These are phyloP conservation scores for Raja brachyura DNA, from an alignment of 2,113 vertebrate species.

Conservation along the genomic window DNA sequence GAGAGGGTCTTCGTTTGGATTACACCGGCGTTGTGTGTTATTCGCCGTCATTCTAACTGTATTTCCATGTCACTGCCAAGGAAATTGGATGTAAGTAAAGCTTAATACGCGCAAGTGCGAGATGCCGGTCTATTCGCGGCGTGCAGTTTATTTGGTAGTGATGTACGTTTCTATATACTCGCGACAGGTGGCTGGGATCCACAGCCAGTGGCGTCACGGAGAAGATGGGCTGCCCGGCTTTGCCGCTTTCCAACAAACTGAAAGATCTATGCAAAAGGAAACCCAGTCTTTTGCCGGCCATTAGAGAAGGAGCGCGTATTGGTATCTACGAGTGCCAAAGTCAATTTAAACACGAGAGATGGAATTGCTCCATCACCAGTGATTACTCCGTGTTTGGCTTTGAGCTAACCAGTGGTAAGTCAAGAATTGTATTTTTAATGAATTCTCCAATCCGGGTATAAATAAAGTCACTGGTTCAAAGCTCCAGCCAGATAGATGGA, in stretches of 20 bases:
- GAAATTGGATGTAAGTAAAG: slow-evolving; percentile 82
- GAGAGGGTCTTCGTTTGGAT: slow-evolving; percentile 54
- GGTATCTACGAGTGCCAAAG: slow-evolving; percentile 77
- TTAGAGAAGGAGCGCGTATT: slow-evolving; percentile 76
- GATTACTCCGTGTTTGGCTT: slow-evolving; percentile 62
- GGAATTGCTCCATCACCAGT: slow-evolving; percentile 72
- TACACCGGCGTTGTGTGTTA: slow-evolving; percentile 57
- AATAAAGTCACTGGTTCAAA: background rate
- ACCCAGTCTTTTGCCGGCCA: slow-evolving; percentile 73
- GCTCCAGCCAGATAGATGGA: background rate
- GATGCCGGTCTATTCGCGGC: background rate
- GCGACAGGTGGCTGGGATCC: slow-evolving; percentile 78
- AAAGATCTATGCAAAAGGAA: slow-evolving; percentile 76
- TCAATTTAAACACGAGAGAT: slow-evolving; percentile 84
- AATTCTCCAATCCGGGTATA: background rate
- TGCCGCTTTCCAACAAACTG: slow-evolving; percentile 69
- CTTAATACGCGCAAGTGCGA: background rate
- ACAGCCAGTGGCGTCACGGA: slow-evolving; percentile 67
- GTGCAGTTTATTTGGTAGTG: background rate
- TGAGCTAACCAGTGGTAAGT: slow-evolving; percentile 79
- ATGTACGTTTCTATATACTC: slow-evolving; percentile 36
- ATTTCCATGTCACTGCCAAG: slow-evolving; percentile 60
- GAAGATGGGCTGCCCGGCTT: slow-evolving; percentile 62
- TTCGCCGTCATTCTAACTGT: slow-evolving; percentile 60
- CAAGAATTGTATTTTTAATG: background rate